These are phyloP conservation scores for Lepidurus couesii DNA, from an alignment of 1,140 invertebrate genomes.

Conservation along the genomic window DNA sequence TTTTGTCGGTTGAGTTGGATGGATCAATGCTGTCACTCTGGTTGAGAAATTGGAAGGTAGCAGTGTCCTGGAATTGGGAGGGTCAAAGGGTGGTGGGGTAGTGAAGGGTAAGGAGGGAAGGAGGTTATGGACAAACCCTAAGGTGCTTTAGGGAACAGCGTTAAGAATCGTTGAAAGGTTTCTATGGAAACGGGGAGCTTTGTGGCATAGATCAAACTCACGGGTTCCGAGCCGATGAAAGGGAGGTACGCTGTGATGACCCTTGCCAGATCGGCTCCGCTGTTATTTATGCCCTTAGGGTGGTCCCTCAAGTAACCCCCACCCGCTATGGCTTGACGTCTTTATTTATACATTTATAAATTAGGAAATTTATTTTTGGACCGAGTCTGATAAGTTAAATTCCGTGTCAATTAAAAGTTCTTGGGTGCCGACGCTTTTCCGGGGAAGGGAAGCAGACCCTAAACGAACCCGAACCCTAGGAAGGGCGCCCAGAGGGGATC, in stretches of 20 bases:
- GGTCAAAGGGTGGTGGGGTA: neutral
- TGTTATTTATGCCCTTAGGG: neutral
- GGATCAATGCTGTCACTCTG: conserved; percentile 7
- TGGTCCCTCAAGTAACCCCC: neutral
- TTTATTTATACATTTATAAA: too few relatives aligned
- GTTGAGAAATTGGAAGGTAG: neutral
- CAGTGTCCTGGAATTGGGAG: neutral
- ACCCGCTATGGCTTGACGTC: neutral
- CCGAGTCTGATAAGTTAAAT: too few relatives aligned
- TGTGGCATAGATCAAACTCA: conserved; percentile 11
- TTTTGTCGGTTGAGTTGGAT: neutral
- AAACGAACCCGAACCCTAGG: too few relatives aligned
- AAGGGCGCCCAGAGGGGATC: too few relatives aligned
- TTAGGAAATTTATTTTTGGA: too few relatives aligned
- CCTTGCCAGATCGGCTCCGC: neutral
- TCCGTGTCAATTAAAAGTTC: too few relatives aligned
- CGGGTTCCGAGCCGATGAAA: neutral
- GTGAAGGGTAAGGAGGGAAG: neutral
- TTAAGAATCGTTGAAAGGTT: neutral
- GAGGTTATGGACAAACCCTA: neutral
- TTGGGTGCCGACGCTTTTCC: too few relatives aligned
- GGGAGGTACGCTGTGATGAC: neutral
- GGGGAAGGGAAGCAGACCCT: too few relatives aligned
- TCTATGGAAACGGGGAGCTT: neutral
- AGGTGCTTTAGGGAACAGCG: neutral